Percentiles rank a stretch among this genome's conserved stretches.
phyloP scores from a whole-genome alignment of 2,797 vertebrate species.

The Scolopax rusticola region DNA sequence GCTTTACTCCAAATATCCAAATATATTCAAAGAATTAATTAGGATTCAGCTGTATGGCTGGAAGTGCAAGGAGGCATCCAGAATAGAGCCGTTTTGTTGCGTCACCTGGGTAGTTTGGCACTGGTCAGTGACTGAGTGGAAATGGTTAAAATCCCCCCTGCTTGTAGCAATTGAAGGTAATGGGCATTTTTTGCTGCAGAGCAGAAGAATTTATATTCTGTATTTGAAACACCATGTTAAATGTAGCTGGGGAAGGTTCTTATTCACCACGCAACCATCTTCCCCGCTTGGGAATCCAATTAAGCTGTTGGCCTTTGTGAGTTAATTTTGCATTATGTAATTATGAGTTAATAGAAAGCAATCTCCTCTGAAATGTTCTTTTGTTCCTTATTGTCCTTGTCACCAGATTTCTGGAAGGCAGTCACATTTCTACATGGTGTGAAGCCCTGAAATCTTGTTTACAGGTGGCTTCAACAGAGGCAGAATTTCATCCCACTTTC shows the following conservation, averaged over 20 bases:
- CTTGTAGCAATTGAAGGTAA: not conserved
- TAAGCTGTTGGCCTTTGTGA: slow-evolving; percentile 33
- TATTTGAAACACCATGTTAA: not conserved
- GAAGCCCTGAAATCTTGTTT: not conserved
- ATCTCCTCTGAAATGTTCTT: slow-evolving; percentile 45
- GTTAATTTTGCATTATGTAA: slow-evolving; percentile 58
- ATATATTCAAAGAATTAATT: not conserved
- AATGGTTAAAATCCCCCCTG: not conserved
- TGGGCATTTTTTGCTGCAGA: not conserved
- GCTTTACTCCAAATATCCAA: not conserved
- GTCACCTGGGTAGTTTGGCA: not conserved
- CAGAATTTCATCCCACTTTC: not conserved
- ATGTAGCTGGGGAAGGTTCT: not conserved
- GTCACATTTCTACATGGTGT: not conserved
- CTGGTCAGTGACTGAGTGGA: not conserved
- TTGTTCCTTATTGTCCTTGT: slow-evolving; percentile 46
- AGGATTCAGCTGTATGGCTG: not conserved
- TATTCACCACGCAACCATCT: not conserved
- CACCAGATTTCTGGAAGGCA: not conserved
- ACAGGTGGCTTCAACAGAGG: not conserved
- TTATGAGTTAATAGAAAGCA: slow-evolving; percentile 65
- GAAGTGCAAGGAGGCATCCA: not conserved
- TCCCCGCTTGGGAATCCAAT: not conserved
- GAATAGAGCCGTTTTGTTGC: rapidly evolving
- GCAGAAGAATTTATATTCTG: not conserved